Base-by-base conservation (phyloP, 2,113 vertebrate genomes). In the Apistogramma diplotaenia region DNA sequence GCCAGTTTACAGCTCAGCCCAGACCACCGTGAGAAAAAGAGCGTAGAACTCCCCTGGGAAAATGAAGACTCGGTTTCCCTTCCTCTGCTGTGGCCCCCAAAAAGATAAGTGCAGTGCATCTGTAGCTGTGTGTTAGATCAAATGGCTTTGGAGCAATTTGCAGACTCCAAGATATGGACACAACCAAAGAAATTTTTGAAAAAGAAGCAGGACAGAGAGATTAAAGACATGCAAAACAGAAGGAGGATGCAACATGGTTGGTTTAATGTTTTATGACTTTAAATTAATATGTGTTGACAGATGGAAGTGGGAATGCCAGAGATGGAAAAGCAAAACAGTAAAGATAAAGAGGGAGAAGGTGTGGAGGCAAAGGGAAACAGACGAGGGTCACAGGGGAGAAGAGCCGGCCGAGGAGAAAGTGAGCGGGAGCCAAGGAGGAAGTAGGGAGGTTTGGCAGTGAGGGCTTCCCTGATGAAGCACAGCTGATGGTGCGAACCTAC, bases 1-100 rank as follows among this genome's bases (percentile, higher is more conserved):
- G 89, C 87, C 81, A 89, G 73, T 59, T 65, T 72, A 59, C 33
- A 33, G 35, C 71, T 70, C 60, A 37, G 74, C 89, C 81, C 82
- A 82, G 87, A 81, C 85, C 91, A 89, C 90, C 84, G 86, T 91
- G 93, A 93, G 91, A 92, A 93, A 89, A 83, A 74, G 73, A 51
- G 55, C 2, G 56, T 62, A 16, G 4, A 21, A 33, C 57, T 87
- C 79, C 88, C 76, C 76, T 87, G 86, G 88, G 89, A 83, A 76
- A n/a, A 81, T 15, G 9, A 59, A 56, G 8, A 56, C 59, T 2
- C 59, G 72, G 75, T 74, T 78, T 76, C 51, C 79, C 37, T 37
- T 79, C 78, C 79, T 53, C 23, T 49, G 51, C 43, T 7, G 27
- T 51, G 27, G 46, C 67, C 67, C 18, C 11, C 35, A 8, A 37